Conservation (phyloP, 2,888 invertebrate species). For the Lumbricus terrestris region DNA sequence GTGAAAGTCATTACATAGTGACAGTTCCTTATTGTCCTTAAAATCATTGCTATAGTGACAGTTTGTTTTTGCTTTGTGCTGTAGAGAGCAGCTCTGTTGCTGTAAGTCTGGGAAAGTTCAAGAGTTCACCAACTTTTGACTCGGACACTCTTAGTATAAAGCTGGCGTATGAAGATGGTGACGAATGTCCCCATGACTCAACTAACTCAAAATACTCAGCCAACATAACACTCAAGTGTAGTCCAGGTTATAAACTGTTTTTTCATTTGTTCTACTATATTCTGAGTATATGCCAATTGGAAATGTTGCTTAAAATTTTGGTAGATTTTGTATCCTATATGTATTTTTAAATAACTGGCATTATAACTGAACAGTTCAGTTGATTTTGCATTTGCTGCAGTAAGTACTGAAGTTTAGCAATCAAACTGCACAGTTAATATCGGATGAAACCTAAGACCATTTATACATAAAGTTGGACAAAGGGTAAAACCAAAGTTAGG, state of each 20-base stretch:
- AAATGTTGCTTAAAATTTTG: not conserved
- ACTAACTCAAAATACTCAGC: not conserved
- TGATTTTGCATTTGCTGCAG: not conserved
- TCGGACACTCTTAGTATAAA: not conserved
- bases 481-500: no score
- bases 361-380: no score
- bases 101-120: constrained; percentile 14
- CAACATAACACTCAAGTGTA: constrained; percentile 14
- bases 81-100: not conserved
- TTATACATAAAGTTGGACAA: not conserved
- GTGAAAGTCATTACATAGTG: no score
- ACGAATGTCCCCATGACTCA: not conserved
- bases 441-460: no score
- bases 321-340: not conserved
- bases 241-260: not conserved
- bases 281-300: not conserved
- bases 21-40: no score
- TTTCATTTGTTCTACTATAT: not conserved
- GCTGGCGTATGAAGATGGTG: not conserved
- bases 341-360: not conserved
- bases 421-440: no score
- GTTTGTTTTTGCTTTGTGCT: not conserved
- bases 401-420: not conserved
- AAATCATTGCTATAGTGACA: no score
- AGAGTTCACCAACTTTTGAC: not conserved